A percentile compares a stretch with the other conserved stretches of the same genome.
These are phyloP conservation scores for Hydractinia echinata DNA, from an alignment of 30 jellyfish, hydroid and myxozoan genomes.

Conservation along the genomic window DNA sequence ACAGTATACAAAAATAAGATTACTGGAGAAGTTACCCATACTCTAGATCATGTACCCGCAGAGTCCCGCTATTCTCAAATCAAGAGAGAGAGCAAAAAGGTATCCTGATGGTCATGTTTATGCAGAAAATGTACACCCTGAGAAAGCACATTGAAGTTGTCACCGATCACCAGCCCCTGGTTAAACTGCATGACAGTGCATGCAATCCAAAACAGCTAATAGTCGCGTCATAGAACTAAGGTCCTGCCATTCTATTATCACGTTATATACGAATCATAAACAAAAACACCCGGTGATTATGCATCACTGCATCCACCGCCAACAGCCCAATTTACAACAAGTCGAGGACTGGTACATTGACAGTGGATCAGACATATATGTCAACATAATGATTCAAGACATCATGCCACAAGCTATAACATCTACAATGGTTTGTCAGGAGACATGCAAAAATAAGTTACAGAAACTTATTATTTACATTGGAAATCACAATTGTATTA, in stretches of 20 bases:
- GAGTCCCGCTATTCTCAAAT: not conserved
- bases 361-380: not conserved
- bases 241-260: not conserved
- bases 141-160: not conserved
- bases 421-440: not conserved
- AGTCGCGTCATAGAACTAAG: not conserved
- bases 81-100: not conserved
- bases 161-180: not conserved
- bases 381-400: not conserved
- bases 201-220: not conserved
- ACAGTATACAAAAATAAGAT: not conserved
- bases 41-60: not conserved
- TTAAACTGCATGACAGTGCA: not conserved
- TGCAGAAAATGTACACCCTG: constrained; percentile 1
- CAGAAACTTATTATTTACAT: not conserved
- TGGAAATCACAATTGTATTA: too few relatives aligned
- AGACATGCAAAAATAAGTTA: not conserved
- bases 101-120: not conserved
- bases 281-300: not conserved
- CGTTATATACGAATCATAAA: not conserved
- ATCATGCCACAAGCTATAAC: too few relatives aligned
- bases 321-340: not conserved
- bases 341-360: not conserved
- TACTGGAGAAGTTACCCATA: not conserved
- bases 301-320: not conserved